Conservation (phyloP, 2,113 vertebrate species). For the Glaucidium brasilianum region DNA sequence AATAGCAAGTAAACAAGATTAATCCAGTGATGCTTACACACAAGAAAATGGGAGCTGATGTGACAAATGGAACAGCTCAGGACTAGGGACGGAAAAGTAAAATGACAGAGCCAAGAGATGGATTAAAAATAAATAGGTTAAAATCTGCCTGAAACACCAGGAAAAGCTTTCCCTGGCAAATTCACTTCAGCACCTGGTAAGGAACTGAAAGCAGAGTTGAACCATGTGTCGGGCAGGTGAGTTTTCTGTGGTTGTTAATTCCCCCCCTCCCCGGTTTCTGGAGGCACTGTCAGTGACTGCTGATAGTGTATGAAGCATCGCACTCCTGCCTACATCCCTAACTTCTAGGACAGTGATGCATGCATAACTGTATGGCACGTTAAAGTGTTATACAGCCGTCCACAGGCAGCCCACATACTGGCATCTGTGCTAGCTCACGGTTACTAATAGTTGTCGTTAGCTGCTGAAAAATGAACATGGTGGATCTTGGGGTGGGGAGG, state of each 20-base stretch:
- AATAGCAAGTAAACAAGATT: background rate
- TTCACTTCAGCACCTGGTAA: background rate
- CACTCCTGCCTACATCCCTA: background rate
- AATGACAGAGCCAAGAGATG: background rate
- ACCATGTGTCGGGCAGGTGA: background rate
- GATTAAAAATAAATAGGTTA: background rate
- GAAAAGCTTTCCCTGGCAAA: background rate
- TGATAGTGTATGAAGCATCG: background rate
- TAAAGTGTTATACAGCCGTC: background rate
- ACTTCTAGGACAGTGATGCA: background rate
- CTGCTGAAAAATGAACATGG: background rate
- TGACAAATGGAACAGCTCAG: background rate
- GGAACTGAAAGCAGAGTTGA: background rate
- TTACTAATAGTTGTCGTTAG: background rate
- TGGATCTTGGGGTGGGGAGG: background rate
- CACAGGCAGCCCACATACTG: background rate
- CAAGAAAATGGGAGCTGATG: background rate
- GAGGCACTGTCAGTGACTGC: background rate
- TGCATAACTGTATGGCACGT: background rate
- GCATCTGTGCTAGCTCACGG: background rate
- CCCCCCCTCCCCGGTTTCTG: background rate
- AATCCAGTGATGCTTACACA: background rate
- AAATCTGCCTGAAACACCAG: background rate
- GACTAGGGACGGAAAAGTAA: background rate
- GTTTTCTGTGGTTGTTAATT: background rate